Conservation (phyloP, 2,888 invertebrate genomes). For the Acrobasis repandana region DNA sequence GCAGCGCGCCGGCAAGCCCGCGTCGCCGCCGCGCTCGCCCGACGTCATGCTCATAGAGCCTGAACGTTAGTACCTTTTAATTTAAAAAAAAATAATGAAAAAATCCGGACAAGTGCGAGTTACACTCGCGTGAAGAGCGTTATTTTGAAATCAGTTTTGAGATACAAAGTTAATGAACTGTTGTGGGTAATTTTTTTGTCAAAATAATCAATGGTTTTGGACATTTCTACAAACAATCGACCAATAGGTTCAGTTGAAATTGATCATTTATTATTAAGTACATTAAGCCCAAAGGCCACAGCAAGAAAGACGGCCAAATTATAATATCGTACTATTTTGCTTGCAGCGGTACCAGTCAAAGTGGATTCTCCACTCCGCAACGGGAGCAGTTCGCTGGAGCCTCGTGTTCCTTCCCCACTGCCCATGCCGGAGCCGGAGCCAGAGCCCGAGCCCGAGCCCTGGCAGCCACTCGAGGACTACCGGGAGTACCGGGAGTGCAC, state of each 20-base stretch:
- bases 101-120: too few relatives aligned
- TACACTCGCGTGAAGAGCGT: too few relatives aligned
- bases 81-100: too few relatives aligned
- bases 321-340: background rate
- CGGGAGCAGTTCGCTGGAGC: conserved; percentile 42
- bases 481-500: conserved; percentile 56
- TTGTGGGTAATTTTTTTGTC: too few relatives aligned
- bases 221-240: too few relatives aligned
- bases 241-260: too few relatives aligned
- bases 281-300: too few relatives aligned
- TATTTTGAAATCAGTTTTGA: too few relatives aligned
- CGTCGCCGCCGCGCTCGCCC: conserved; percentile 48
- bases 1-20: conserved; percentile 75
- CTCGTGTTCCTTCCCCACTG: conserved; percentile 42
- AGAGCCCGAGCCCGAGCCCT: conserved; percentile 34
- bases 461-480: conserved; percentile 59
- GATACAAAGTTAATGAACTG: too few relatives aligned
- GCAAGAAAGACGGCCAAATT: background rate
- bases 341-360: conserved; percentile 48
- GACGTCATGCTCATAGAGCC: conserved; percentile 77
- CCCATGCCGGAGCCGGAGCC: conserved; percentile 36
- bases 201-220: too few relatives aligned
- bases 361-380: conserved; percentile 69
- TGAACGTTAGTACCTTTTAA: conserved; percentile 48
- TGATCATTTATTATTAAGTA: too few relatives aligned